Evolutionary conservation across 2,113 vertebrate species (phyloP).

Genomic region (Cryptotis parvus): DNA sequence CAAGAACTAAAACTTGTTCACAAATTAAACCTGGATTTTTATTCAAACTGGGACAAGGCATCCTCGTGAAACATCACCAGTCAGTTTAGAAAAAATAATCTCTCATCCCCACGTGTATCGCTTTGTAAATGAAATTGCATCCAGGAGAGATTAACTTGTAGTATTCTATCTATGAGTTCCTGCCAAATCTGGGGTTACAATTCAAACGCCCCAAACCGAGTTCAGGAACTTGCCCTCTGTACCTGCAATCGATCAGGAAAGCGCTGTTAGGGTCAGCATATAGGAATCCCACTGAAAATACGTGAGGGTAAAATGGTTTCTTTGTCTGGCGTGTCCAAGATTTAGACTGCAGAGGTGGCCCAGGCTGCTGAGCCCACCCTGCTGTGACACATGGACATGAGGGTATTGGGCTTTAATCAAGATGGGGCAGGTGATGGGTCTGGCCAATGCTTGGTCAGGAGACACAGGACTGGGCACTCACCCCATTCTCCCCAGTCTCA

Average conservation of each 20-base stretch:
- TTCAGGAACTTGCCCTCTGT: not conserved
- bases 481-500: too few relatives aligned
- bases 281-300: slow-evolving; percentile 79
- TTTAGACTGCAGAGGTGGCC: slow-evolving; percentile 66
- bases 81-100: not conserved
- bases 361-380: too few relatives aligned
- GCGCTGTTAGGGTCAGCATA: slow-evolving; percentile 70
- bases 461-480: too few relatives aligned
- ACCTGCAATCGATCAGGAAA: slow-evolving; percentile 74
- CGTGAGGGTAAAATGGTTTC: slow-evolving; percentile 79
- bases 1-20: slow-evolving; percentile 22
- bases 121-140: not conserved
- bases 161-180: not conserved
- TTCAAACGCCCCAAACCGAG: not conserved
- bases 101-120: not conserved
- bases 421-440: too few relatives aligned
- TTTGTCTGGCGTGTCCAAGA: slow-evolving; percentile 74
- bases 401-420: too few relatives aligned
- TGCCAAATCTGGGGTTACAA: not conserved
- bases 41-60: too few relatives aligned
- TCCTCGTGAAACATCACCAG: not conserved
- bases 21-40: not conserved
- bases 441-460: too few relatives aligned
- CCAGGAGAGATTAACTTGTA: not conserved
- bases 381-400: too few relatives aligned